Evolutionary conservation across 2,113 vertebrate species (phyloP).

Genomic region (Hippocampus zosterae): DNA sequence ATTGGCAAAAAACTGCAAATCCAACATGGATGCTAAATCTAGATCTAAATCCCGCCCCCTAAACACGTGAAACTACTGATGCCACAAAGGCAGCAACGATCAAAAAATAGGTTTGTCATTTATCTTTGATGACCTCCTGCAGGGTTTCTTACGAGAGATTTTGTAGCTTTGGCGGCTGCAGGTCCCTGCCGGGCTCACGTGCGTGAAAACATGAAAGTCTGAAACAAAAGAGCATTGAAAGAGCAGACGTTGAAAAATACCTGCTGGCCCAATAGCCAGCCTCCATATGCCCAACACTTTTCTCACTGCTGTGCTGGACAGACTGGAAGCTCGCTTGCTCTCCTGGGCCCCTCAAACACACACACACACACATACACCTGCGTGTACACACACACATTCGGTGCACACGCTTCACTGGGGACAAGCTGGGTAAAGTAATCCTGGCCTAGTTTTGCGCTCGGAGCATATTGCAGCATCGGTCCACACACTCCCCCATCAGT

Average conservation of each 20-base stretch:
- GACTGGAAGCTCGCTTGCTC: constrained; percentile 59
- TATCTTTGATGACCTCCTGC: constrained; percentile 8
- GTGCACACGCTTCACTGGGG: constrained; percentile 71
- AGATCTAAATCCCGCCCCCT: background rate
- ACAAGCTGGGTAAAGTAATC: constrained; percentile 76
- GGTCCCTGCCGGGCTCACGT: background rate
- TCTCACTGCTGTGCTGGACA: constrained; percentile 60
- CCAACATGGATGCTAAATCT: background rate
- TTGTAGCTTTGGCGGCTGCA: background rate
- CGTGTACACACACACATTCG: constrained; percentile 20
- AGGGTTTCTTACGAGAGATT: background rate
- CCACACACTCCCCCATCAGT: constrained; percentile 38
- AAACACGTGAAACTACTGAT: background rate
- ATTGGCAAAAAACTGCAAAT: background rate
- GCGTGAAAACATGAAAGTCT: constrained; percentile 41
- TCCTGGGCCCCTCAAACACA: constrained; percentile 43
- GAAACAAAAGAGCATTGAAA: constrained; percentile 59
- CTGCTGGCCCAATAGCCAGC: constrained; percentile 69
- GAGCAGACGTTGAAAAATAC: constrained; percentile 72
- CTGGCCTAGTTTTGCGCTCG: constrained; percentile 72
- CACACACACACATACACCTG: constrained; percentile 27
- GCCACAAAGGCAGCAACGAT: background rate
- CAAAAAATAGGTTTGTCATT: background rate
- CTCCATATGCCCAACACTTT: constrained; percentile 71
- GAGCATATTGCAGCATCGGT: constrained; percentile 54